phyloP scores from a whole-genome alignment of 53 echinoderm and acorn worm species.

The Patiria pectinifera region DNA sequence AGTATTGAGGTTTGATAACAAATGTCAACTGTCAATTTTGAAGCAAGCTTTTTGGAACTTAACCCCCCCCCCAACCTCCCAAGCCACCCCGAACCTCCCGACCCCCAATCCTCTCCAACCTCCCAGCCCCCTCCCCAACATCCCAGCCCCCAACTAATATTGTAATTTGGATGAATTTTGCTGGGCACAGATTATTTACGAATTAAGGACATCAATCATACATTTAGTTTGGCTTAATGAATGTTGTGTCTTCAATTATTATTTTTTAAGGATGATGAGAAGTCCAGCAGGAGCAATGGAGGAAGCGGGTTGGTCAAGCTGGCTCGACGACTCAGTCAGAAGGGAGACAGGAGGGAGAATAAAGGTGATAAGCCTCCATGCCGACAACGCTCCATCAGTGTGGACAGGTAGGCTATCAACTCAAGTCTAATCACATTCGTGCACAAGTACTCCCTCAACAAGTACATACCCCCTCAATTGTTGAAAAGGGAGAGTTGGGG shows the following conservation, averaged over 20 bases:
- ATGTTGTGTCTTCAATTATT: not conserved
- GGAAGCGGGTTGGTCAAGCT: slow-evolving; percentile 82
- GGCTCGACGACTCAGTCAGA: slow-evolving; percentile 94
- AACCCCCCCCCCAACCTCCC: too few relatives aligned
- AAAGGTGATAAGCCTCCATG: slow-evolving; percentile 77
- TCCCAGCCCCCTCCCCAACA: too few relatives aligned
- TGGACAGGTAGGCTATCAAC: slow-evolving; percentile 78
- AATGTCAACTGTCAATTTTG: too few relatives aligned
- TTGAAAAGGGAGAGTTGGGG: too few relatives aligned
- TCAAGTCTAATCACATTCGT: not conserved
- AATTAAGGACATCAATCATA: not conserved
- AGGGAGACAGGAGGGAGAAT: slow-evolving; percentile 84
- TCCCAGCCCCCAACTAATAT: too few relatives aligned
- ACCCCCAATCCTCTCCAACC: too few relatives aligned
- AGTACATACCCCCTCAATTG: too few relatives aligned
- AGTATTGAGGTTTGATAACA: too few relatives aligned
- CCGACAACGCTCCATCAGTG: slow-evolving; percentile 83
- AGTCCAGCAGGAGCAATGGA: slow-evolving; percentile 80
- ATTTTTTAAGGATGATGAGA: slow-evolving; percentile 74
- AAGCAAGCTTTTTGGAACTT: too few relatives aligned
- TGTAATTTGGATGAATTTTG: not conserved
- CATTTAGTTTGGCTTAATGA: not conserved
- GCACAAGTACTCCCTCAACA: too few relatives aligned
- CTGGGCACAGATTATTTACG: not conserved
- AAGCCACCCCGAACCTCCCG: too few relatives aligned